Base-by-base conservation (phyloP, 37 sponge, comb jelly and placozoan genomes). In the Theonella swinhoei region DNA sequence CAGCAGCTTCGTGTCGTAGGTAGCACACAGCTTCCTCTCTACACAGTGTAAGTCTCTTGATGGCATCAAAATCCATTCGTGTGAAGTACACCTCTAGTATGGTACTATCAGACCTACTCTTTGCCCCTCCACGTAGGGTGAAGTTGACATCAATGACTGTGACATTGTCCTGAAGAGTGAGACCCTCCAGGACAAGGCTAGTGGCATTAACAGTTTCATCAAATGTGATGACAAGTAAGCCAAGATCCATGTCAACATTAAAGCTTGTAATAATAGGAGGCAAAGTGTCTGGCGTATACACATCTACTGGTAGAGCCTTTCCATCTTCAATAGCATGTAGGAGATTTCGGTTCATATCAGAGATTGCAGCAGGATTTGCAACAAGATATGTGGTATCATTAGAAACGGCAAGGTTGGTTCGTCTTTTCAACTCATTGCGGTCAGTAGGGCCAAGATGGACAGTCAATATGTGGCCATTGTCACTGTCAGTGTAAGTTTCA, bases 121-220 rank as follows among this genome's bases (percentile, higher is more conserved):
- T 47, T 31, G 1, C 62, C 5, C 91, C 88, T 26, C 70, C 40
- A 20, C 86, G 83, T 0, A 93, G 70, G 26, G 87, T 86, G 58
- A 85, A 85, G 72, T 70, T 91, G 62, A 11, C 68, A 35, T 41
- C 34, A 0, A 34, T 20, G 19, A 9, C 25, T 7, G 70, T 38
- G 1, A 41, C 42, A 36, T 63, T 61, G 62, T 96, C 94, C 72
- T 91, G 94, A 8, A 96, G 84, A 33, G 94, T 83, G 2, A 93
- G 64, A 0, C 59, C 60, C 1, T 80, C 43, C 0, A 88, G 42
- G 24, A 64, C 33, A n/a, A 96, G 65, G 4, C 86, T 86, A 9
- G 54, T 28, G 14, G 97, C 97, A 61, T 69, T 72, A 19, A 96
- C 85, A 62, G 97, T 96, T 37, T 96, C 97, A 83, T 90, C 89